These are phyloP conservation scores for Drosophila birchii DNA, from an alignment of 2,888 invertebrate species.

Conservation along the genomic window DNA sequence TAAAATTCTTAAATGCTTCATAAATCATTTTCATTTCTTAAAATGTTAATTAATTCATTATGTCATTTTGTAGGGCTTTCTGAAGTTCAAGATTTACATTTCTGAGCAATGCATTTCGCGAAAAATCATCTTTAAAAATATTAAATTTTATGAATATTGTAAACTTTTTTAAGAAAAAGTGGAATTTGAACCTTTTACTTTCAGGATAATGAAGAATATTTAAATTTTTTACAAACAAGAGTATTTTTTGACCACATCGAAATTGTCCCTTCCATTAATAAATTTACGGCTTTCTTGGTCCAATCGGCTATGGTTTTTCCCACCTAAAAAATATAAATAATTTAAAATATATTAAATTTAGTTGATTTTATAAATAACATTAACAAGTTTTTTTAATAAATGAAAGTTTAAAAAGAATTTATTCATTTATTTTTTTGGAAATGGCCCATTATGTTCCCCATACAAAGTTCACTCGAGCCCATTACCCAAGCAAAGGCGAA, in stretches of 20 bases:
- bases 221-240: slow-evolving; percentile 87
- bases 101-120: background rate
- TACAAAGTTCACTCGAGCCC: no score
- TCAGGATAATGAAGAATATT: slow-evolving; percentile 87
- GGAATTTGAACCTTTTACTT: slow-evolving; percentile 2
- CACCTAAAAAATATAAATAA: no score
- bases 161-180: background rate
- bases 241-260: slow-evolving; percentile 85
- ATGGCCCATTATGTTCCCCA: no score
- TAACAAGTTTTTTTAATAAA: no score
- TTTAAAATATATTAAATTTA: no score
- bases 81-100: background rate
- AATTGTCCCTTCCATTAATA: background rate
- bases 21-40: background rate
- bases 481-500: no score
- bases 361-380: no score
- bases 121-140: background rate
- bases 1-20: background rate
- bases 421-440: no score
- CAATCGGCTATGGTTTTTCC: no score
- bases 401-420: no score
- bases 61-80: background rate
- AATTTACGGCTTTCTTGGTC: background rate
- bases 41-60: background rate
- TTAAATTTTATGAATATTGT: background rate